Conservation (phyloP, 1,140 invertebrate species). For the Trichonephila clavipes region DNA sequence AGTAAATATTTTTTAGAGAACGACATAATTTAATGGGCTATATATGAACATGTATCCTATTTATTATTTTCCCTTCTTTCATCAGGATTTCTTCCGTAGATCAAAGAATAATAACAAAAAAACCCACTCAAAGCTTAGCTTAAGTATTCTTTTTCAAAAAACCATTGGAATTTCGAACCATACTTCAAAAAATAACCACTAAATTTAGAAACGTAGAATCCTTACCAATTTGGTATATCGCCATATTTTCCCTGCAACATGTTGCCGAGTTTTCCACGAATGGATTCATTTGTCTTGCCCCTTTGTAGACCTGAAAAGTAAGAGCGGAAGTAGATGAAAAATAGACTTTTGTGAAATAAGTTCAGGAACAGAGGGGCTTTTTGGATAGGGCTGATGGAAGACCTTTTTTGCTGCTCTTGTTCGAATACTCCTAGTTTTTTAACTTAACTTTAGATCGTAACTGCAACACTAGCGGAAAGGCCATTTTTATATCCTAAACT, state of each 20-base stretch:
- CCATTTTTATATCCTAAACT: neutral
- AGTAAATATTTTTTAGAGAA: too few relatives aligned
- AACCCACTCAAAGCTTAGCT: too few relatives aligned
- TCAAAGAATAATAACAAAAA: too few relatives aligned
- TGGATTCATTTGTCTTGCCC: neutral
- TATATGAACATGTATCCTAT: too few relatives aligned
- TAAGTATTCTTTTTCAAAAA: too few relatives aligned
- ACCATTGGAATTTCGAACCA: neutral
- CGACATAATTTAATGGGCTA: too few relatives aligned
- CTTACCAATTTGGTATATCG: neutral
- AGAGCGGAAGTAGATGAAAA: neutral
- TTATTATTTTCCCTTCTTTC: too few relatives aligned
- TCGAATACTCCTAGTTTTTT: slow-evolving; percentile 25
- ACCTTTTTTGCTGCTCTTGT: neutral
- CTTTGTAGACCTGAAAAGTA: neutral
- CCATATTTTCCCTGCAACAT: neutral
- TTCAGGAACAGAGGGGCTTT: neutral
- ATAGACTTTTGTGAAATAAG: neutral
- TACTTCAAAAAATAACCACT: neutral
- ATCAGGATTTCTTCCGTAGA: too few relatives aligned
- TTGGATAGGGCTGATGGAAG: neutral
- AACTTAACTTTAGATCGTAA: slow-evolving; percentile 28
- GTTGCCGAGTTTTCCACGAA: too few relatives aligned
- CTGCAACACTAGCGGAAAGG: neutral
- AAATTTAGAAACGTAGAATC: neutral